Evolutionary conservation across 2,888 invertebrate genomes (phyloP).

Genomic region (Diaprepes abbreviatus): DNA sequence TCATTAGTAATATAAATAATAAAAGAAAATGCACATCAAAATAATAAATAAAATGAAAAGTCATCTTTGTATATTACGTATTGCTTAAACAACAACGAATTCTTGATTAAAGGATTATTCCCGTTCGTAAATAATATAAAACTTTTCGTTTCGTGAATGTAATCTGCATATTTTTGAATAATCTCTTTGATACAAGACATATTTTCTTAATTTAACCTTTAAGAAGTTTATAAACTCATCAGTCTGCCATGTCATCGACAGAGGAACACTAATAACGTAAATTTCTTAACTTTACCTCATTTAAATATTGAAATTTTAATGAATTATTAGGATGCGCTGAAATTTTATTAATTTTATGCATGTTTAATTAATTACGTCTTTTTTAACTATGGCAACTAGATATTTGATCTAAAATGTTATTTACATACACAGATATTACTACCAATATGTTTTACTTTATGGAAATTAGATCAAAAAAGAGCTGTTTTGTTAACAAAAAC

Average conservation of each 20-base stretch:
- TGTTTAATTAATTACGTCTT: not conserved
- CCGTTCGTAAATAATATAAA: not conserved
- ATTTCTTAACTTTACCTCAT: conserved; percentile 28
- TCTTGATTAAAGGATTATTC: not conserved
- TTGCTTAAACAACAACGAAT: not conserved
- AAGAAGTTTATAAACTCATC: conserved; percentile 28
- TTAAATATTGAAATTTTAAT: conserved; percentile 20
- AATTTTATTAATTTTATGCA: not conserved
- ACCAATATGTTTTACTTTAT: too few relatives aligned
- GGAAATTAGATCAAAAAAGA: too few relatives aligned
- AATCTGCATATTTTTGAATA: conserved; percentile 44
- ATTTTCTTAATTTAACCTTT: conserved; percentile 32
- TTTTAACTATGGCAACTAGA: too few relatives aligned
- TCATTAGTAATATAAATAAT: too few relatives aligned
- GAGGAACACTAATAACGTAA: conserved; percentile 11
- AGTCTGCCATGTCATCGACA: conserved; percentile 35
- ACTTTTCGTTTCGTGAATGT: conserved; percentile 11
- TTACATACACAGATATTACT: too few relatives aligned
- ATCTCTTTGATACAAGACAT: conserved; percentile 33
- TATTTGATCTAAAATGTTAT: too few relatives aligned
- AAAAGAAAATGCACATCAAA: too few relatives aligned
- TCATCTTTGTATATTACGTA: too few relatives aligned
- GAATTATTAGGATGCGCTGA: conserved; percentile 4
- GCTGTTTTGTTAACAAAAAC: too few relatives aligned
- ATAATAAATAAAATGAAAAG: too few relatives aligned